Evolutionary conservation across 2,113 vertebrate species (phyloP).

Genomic region (Carlito syrichta): DNA sequence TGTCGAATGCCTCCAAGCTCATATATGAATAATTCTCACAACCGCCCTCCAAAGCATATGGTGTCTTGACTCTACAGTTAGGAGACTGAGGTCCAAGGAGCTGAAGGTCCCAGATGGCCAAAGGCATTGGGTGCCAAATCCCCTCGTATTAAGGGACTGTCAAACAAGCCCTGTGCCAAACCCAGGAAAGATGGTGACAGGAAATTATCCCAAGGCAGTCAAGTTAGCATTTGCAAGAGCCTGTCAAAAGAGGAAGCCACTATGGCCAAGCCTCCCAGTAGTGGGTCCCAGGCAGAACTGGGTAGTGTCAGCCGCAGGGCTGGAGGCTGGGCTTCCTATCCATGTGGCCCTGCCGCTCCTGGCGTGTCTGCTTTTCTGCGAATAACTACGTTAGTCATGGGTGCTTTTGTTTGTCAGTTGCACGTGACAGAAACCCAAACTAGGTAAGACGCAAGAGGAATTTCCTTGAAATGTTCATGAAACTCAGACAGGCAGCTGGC

Average conservation of each 20-base stretch:
- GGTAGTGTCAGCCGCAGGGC: fast-evolving
- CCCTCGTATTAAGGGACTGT: background rate
- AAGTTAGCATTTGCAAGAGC: background rate
- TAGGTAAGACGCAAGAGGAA: background rate
- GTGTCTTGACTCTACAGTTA: background rate
- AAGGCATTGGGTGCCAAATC: background rate
- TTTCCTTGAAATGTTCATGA: background rate
- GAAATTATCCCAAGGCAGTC: background rate
- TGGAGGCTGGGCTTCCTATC: background rate
- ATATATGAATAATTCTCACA: fast-evolving
- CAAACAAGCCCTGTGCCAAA: background rate
- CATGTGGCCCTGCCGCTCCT: background rate
- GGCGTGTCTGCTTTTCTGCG: fast-evolving
- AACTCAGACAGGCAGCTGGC: background rate
- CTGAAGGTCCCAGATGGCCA: background rate
- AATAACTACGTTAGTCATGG: background rate
- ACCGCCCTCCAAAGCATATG: too few species aligned
- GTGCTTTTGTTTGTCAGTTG: background rate
- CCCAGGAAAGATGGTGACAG: background rate
- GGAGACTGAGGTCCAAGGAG: background rate
- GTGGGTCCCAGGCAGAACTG: background rate
- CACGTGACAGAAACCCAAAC: background rate
- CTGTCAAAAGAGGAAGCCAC: background rate
- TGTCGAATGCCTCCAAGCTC: fast-evolving
- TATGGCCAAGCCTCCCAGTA: background rate